Conservation (phyloP, 2,797 vertebrate species). For the Argentina silus region DNA sequence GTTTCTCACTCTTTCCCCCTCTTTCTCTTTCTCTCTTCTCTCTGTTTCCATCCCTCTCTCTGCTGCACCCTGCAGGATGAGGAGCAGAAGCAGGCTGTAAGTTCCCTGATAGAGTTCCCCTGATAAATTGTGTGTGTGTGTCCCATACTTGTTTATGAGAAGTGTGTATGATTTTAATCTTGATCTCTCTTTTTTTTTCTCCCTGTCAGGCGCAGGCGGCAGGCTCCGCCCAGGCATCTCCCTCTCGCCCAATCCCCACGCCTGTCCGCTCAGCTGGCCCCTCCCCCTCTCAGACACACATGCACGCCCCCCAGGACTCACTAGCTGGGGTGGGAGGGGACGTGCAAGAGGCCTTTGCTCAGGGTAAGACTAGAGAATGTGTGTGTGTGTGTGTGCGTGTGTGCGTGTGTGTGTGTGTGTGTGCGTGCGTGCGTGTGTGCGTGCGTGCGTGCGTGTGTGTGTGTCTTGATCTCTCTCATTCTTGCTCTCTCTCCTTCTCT, state of each 20-base stretch:
- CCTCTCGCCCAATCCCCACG: conserved; percentile 81
- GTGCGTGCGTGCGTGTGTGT: not conserved
- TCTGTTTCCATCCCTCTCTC: conserved; percentile 58
- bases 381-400: not conserved
- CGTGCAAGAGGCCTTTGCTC: conserved; percentile 87
- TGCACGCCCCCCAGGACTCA: conserved; percentile 83
- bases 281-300: conserved; percentile 75
- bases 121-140: not conserved
- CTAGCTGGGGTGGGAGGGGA: conserved; percentile 86
- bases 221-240: conserved; percentile 86
- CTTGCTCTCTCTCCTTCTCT: not conserved
- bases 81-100: conserved; percentile 98
- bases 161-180: not conserved
- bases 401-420: not conserved
- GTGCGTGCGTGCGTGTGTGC: not conserved
- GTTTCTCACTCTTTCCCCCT: conserved; percentile 34
- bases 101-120: conserved; percentile 72
- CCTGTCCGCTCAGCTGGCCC: conserved; percentile 80
- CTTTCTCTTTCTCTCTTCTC: conserved; percentile 27
- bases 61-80: conserved; percentile 84
- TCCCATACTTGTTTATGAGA: not conserved
- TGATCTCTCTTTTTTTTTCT: conserved; percentile 10
- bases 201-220: conserved; percentile 85
- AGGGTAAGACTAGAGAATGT: conserved; percentile 73
- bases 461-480: not conserved